Base-by-base conservation (phyloP, 2,113 vertebrate species). In the Otis tarda region DNA sequence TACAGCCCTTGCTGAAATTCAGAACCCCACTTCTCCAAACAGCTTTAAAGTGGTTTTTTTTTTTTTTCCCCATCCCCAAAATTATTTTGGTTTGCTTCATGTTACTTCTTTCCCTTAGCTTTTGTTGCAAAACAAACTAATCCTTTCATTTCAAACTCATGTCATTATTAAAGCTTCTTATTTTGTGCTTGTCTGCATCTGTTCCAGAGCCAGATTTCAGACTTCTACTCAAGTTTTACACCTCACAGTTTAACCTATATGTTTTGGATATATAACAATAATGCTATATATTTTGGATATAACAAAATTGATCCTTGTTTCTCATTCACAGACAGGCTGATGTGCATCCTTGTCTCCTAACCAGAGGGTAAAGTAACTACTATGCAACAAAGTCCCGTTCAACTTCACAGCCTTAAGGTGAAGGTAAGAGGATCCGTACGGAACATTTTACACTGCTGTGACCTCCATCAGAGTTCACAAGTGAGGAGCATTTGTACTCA, bases 121-220 rank as follows among this genome's bases (percentile, higher is more conserved):
- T 64, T 65, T 52, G 7, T 35, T 81, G 24, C 69, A 78, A 65
- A 81, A 63, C 52, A 50, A 86, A 63, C 31, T 85, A 93, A 95
- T 93, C 91, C 88, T 88, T 95, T 93, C 81, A 91, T 95, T 94
- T 95, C 73, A 21, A 89, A 81, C 68, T 69, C 92, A 67, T 74
- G 80, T 94, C 25, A 21, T 78, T 78, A 43, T 67, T 63, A 95
- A 97, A 97, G 81, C 92, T 43, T 95, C 87, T 86, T 77, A 91
- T 28, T 77, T 74, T 35, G 7, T 22, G 35, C 13, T 21, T 61
- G 56, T 30, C 60, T 75, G 43, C 84, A 89, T 37, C 96, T 89
- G 81, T 81, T 84, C 69, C 81, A 70, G 60, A 61, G 60, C 43
- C 77, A 75, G 52, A 78, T 50, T 81, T 79, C 56, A 82, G 70